Base-by-base conservation (phyloP, 2,888 invertebrate genomes). In the Lucinisca nassula region DNA sequence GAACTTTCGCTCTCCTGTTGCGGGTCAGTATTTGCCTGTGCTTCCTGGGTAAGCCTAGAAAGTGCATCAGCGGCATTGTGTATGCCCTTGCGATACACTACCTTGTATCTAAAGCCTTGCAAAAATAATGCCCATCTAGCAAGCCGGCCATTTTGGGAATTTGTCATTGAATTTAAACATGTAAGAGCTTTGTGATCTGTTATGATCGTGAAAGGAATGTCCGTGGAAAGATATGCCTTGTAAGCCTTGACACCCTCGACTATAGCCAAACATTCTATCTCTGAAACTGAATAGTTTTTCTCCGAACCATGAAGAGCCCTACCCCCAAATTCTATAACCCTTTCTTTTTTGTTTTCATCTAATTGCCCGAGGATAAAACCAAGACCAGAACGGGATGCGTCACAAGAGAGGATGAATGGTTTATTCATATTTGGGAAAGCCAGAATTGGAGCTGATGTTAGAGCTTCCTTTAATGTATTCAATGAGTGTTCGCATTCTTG, bases 231-330 rank as follows among this genome's bases (percentile, higher is more conserved):
- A 45, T 79, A 79, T 14, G 79, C 40, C 24, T 79, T 79, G 38
- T 38, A 79, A 58, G 79, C 27, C 30, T 79, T 79, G 0, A 79
- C 55, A 6, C 72, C 79, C 30, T 79, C 79, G 21, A 79, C 55
- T 45, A 79, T 72, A 8, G 79, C 79, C 14, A 79, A 38, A 35
- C 79, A 72, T 37, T 79, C 79, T 38, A 72, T 32, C n/a, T 79
- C 72, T 4, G 79, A 67, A 6, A 67, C 79, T 17, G 79, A 72
- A 35, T 73, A 79, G 35, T 79, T 73, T 51, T 73, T 72, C 37
- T 92, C 90, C 24, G 85, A 21, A 30, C 21, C 72, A 74, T 67
- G 82, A 32, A 90, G 98, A 98, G 84, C 58, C 51, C 89, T 76
- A 30, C 87, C 87, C 6, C 78, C 82, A 67, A 90, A 91, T 2